Evolutionary conservation across 2,113 vertebrate species (phyloP).

Genomic region (Oreotrochilus melanogaster): DNA sequence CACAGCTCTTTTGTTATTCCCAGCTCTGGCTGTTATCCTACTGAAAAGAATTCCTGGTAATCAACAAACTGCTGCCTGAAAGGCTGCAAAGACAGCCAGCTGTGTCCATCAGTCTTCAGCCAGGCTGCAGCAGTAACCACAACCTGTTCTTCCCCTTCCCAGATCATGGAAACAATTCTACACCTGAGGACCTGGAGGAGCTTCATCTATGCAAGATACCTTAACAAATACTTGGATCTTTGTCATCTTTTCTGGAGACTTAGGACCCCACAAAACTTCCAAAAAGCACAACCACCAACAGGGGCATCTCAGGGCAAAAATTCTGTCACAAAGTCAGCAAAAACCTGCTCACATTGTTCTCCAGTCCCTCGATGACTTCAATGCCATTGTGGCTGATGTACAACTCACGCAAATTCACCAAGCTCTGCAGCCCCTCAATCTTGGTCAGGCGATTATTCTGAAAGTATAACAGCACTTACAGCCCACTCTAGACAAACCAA

Average conservation of each 20-base stretch:
- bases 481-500: neutral
- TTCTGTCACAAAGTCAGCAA: fast-evolving
- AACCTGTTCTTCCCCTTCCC: neutral
- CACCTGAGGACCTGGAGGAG: neutral
- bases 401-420: conserved; percentile 91
- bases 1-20: neutral
- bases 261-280: neutral
- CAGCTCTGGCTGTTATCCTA: neutral
- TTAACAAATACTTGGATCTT: neutral
- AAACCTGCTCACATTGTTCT: conserved; percentile 90
- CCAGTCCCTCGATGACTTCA: conserved; percentile 95
- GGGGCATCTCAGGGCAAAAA: neutral
- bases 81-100: neutral
- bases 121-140: neutral
- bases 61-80: neutral
- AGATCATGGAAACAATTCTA: neutral
- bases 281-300: neutral
- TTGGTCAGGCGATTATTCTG: conserved; percentile 98
- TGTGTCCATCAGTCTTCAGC: neutral
- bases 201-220: neutral
- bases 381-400: conserved; percentile 98
- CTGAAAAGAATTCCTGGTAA: neutral
- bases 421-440: conserved; percentile 92
- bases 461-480: neutral
- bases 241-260: neutral